Evolutionary conservation across 2,113 vertebrate species (phyloP), one percentile per base, ranked within the genome.

Genomic region (Tenebrosternarchus preto): DNA sequence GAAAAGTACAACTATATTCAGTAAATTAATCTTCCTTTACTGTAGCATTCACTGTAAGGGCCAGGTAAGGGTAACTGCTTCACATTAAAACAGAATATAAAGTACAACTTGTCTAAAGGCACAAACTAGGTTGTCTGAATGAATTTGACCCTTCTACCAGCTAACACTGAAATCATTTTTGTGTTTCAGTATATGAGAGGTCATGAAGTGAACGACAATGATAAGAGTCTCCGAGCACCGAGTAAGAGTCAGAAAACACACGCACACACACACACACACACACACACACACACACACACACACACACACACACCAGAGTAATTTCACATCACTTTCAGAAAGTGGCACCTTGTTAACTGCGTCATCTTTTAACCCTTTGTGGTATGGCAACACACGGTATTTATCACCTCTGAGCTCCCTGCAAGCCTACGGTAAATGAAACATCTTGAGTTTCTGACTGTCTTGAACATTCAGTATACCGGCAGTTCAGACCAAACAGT

Each of bases 391-490:
- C 19, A 29, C 20, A 46, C 2, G 5, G 31, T 64, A 53, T 43
- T 69, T 7, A 4, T 12, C 60, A 53, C 33, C 12, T 60, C 12
- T 69, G n/a, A 77, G n/a, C 50, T 77, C 22, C 4, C 29, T 4
- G n/a, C 68, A 53, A 53, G 16, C 43, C 31, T 68, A 9, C 9
- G 69, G 25, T 2, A 77, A 55, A 79, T 25, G 4, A 67, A 78
- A 53, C 22, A 29, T 66, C 27, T 63, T 22, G 22, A 61, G 60
- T 68, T 56, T 80, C 24, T 19, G 77, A 61, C 61, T 75, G 76
- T 33, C 81, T 73, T 83, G 73, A 16, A 73, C 63, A 27, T 57
- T 73, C 43, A 50, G 43, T 50, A 12, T 69, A 64, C 68, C 68
- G 43, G 20, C 75, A 46, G 46, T 66, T 53, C 31, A 67, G 67